Evolutionary conservation across 2,888 invertebrate species (phyloP), one percentile per base, ranked within the genome.

Genomic region (Acrocera orbiculus): DNA sequence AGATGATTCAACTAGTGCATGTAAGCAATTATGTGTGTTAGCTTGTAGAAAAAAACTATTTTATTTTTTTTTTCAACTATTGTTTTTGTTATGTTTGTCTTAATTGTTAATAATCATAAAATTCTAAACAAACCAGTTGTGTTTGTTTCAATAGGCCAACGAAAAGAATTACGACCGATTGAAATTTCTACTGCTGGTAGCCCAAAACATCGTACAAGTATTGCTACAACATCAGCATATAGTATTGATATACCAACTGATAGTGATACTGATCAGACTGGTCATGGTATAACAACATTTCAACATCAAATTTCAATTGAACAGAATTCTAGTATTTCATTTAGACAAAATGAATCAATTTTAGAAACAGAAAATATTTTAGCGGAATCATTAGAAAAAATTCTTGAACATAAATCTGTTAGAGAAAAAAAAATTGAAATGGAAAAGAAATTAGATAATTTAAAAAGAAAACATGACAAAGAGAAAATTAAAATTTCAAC

Each of bases 361-460:
- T 53, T 56, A 27, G 58, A 59, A 42, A 49, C 55, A 11, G 55
- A 55, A 11, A 47, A 48, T 4, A 66, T 82, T n/a, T 54, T 70
- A 2, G 79, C 82, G 0, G 87, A 86, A 47, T 67, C 80, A 0
- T 56, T 92, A 30, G 82, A 85, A 13, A 73, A 76, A 44, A 66
- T 93, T 14, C 68, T 85, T 49, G 77, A 79, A 5, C 73, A 76
- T 52, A 92, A 92, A 58, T 53, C 72, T 26, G 83, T 87, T 10
- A 73, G 74, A 35, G 89, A 90, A 48, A 85, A 86, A 51, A 70
- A 76, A 27, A 51, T 70, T 1, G 90, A 92, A 54, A 61, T 90
- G 43, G 83, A 89, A 35, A 85, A 89, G 52, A 90, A 92, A 52
- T 56, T 93, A 35, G 87, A 90, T 46, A 66, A 73, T 17, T 53